Conservation (phyloP, 2,888 invertebrate genomes). For the Agrotis exclamationis region DNA sequence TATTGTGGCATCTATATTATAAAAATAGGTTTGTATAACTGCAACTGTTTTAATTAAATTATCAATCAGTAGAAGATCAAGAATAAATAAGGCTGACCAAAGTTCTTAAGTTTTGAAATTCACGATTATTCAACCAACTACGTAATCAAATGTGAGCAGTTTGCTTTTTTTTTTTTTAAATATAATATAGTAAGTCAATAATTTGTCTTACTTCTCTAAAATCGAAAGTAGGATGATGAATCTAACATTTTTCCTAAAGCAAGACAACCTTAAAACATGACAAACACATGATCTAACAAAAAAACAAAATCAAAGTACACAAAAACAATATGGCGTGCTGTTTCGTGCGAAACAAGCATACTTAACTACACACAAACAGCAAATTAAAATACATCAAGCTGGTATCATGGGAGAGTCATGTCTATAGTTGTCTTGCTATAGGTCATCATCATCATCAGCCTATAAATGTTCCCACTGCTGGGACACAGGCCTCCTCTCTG, state of each 20-base stretch:
- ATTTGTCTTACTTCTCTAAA: not conserved
- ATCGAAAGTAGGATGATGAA: too few species aligned
- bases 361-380: constrained; percentile 28
- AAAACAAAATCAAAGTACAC: constrained; percentile 1
- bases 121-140: not conserved
- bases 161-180: too few species aligned
- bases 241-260: not conserved
- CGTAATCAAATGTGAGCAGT: not conserved
- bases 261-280: constrained; percentile 19
- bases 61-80: too few species aligned
- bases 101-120: not conserved
- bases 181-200: too few species aligned
- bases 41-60: not conserved
- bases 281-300: constrained; percentile 23
- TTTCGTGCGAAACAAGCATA: constrained; percentile 33
- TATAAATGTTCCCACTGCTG: too few species aligned
- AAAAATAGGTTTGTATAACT: too few species aligned
- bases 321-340: constrained; percentile 17
- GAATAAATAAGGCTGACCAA: not conserved
- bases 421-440: constrained; percentile 20
- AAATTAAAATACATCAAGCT: constrained; percentile 39
- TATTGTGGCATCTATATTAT: too few species aligned
- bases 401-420: constrained; percentile 27
- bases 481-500: too few species aligned
- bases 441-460: not conserved